Conservation (phyloP, 1,140 invertebrate species). For the Caerostris extrusa region DNA sequence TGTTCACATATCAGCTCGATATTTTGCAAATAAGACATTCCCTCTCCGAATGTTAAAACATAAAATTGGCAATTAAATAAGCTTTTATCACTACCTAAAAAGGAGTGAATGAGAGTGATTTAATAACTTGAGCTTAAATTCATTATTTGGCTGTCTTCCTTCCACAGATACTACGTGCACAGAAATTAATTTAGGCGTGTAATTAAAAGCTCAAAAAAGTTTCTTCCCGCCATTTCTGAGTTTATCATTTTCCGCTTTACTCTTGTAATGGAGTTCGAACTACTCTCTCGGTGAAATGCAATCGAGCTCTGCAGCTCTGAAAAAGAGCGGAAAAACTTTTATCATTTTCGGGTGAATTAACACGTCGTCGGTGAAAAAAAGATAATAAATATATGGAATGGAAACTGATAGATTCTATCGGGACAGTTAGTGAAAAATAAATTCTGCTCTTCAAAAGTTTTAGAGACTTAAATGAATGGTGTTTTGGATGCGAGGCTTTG, state of each 20-base stretch:
- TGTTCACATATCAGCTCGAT: too few species aligned
- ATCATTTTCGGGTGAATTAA: slow-evolving; percentile 59
- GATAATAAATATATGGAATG: not conserved
- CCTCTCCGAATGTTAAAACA: not conserved
- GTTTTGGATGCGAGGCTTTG: not conserved
- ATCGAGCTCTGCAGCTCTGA: not conserved
- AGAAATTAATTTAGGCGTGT: slow-evolving; percentile 64
- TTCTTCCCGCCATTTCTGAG: slow-evolving; percentile 58
- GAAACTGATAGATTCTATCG: not conserved
- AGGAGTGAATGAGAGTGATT: slow-evolving; percentile 9
- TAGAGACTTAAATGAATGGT: not conserved
- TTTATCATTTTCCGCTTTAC: slow-evolving; percentile 72
- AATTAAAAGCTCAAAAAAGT: slow-evolving; percentile 67
- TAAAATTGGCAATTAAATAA: slow-evolving; percentile 17
- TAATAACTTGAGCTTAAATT: slow-evolving; percentile 67
- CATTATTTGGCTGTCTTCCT: slow-evolving; percentile 53
- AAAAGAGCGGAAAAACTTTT: slow-evolving; percentile 8
- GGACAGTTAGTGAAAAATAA: not conserved
- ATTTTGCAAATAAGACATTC: not conserved
- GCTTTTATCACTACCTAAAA: slow-evolving; percentile 11
- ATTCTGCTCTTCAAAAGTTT: not conserved
- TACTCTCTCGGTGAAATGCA: slow-evolving; percentile 41
- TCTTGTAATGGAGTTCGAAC: slow-evolving; percentile 64
- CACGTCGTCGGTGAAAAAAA: not conserved
- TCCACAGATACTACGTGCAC: slow-evolving; percentile 7